Conservation (phyloP, 1,140 invertebrate species). For the Heliothis subflexa region DNA sequence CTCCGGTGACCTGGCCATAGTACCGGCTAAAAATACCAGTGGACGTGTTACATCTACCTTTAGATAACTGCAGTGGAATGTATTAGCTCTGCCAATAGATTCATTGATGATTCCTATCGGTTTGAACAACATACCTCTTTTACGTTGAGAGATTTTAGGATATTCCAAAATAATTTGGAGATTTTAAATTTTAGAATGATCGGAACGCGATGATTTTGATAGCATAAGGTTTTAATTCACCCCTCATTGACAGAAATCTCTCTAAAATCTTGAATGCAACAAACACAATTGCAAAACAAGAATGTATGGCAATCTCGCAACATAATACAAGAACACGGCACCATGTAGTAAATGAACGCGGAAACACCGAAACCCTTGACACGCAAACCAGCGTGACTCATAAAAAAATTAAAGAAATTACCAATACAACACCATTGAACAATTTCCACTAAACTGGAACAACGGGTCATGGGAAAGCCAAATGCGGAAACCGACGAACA, state of each 20-base stretch:
- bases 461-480: slow-evolving; percentile 62
- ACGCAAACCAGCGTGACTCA: slow-evolving; percentile 20
- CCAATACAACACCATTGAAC: slow-evolving; percentile 43
- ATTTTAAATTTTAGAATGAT: background rate
- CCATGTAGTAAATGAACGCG: background rate
- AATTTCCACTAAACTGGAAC: slow-evolving; percentile 56
- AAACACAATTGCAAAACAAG: too few species aligned
- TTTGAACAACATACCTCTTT: background rate
- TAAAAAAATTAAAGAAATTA: slow-evolving; percentile 33
- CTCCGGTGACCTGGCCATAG: slow-evolving; percentile 41
- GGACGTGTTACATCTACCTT: slow-evolving; percentile 24
- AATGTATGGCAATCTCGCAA: background rate
- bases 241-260: background rate
- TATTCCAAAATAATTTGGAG: background rate
- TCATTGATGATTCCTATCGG: slow-evolving; percentile 7
- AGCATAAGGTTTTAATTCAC: background rate
- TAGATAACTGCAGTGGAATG: slow-evolving; percentile 1
- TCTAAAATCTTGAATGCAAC: too few species aligned
- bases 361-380: slow-evolving; percentile 34
- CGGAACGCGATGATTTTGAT: background rate
- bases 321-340: background rate
- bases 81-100: background rate
- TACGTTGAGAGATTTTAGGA: background rate
- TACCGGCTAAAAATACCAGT: slow-evolving; percentile 48
- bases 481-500: slow-evolving; percentile 56